Conservation (phyloP, 2,888 invertebrate genomes). For the Platycheirus albimanus region DNA sequence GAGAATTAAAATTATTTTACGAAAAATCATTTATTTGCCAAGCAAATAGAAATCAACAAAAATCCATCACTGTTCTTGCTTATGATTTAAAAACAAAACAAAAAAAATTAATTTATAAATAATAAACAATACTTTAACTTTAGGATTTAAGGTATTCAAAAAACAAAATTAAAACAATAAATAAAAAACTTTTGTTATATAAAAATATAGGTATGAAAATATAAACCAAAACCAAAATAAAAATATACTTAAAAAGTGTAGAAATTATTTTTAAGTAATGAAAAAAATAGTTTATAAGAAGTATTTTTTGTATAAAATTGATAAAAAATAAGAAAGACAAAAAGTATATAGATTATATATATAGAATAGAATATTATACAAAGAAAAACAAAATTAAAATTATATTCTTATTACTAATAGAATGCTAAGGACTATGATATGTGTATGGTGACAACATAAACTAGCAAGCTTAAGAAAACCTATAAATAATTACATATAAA, state of each 20-base stretch:
- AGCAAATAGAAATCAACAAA: conserved; percentile 39
- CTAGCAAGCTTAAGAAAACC: conserved; percentile 47
- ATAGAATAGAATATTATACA: conserved; percentile 53
- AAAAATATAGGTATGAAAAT: conserved; percentile 58
- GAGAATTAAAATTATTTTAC: not conserved
- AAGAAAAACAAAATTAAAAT: conserved; percentile 48
- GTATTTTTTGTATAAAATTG: conserved; percentile 69
- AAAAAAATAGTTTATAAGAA: conserved; percentile 47
- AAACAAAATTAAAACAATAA: conserved; percentile 31
- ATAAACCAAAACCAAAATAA: conserved; percentile 40
- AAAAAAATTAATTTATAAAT: conserved; percentile 38
- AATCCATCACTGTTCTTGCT: conserved; percentile 33
- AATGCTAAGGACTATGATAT: conserved; percentile 53
- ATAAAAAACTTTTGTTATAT: conserved; percentile 61
- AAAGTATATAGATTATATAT: conserved; percentile 19
- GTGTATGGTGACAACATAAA: conserved; percentile 27
- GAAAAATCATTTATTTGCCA: conserved; percentile 34
- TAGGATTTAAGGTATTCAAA: conserved; percentile 33
- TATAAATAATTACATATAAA: conserved; percentile 46
- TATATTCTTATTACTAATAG: conserved; percentile 73
- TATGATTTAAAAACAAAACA: conserved; percentile 45
- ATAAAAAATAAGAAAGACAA: conserved; percentile 35
- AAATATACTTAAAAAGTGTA: conserved; percentile 57
- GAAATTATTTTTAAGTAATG: conserved; percentile 24
- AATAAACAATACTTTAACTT: conserved; percentile 43